A percentile compares a stretch with the other conserved stretches of the same genome.
These are phyloP conservation scores for Mellilla xanthometata DNA, from an alignment of 2,888 invertebrate genomes.

Conservation along the genomic window DNA sequence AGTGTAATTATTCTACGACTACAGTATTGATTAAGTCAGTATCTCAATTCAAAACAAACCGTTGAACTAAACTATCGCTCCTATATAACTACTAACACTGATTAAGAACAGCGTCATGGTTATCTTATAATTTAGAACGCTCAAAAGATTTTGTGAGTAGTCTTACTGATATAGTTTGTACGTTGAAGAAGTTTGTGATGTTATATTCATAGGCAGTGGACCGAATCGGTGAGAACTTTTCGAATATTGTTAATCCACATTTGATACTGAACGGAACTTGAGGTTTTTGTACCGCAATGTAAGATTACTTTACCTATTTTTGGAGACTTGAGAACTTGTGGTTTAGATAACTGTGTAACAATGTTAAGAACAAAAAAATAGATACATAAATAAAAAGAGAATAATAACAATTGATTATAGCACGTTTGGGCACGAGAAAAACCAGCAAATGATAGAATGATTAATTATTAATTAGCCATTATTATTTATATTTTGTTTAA, in stretches of 20 bases:
- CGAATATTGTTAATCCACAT: conserved; percentile 68
- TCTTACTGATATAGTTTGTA: conserved; percentile 7
- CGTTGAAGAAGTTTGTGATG: conserved; percentile 42
- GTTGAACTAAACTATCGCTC: neutral
- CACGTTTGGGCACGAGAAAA: too few species aligned
- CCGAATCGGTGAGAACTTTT: conserved; percentile 78
- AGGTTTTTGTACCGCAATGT: conserved; percentile 58
- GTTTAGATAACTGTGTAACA: neutral
- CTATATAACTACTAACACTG: too few species aligned
- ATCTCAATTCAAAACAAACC: conserved; percentile 2
- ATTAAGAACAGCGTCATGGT: too few species aligned
- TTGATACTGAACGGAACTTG: conserved; percentile 68
- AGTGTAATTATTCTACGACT: conserved; percentile 68
- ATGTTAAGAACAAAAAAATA: too few species aligned
- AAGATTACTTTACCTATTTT: conserved; percentile 39
- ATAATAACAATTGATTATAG: too few species aligned
- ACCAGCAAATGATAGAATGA: too few species aligned
- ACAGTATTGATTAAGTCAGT: conserved; percentile 25
- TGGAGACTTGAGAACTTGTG: conserved; percentile 3
- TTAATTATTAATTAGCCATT: too few species aligned
- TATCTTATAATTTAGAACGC: neutral
- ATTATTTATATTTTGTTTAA: too few species aligned
- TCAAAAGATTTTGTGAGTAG: conserved; percentile 1
- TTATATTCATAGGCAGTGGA: conserved; percentile 66
- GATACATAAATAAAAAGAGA: too few species aligned